Evolutionary conservation across 2,797 vertebrate species (phyloP), one percentile per base, ranked within the genome.

Genomic region (Melanogrammus aeglefinus): DNA sequence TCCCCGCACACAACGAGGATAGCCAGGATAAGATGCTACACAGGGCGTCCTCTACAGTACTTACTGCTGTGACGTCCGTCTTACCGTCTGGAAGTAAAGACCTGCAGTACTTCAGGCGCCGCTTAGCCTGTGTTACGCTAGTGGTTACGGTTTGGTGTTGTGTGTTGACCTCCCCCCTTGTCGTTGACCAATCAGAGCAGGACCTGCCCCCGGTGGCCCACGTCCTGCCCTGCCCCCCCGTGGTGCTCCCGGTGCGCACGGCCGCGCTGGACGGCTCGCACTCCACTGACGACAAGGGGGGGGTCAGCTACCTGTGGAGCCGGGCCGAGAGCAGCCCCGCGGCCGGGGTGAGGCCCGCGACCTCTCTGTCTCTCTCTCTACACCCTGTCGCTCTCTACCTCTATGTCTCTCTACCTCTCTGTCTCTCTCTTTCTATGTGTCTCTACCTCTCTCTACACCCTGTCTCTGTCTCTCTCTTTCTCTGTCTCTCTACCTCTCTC

Each of bases 261-360:
- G 96, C 96, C 0, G 89, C 90, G 41, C 66, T 99, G 74, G 97
- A 99, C 24, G 98, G 98, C 29, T 97, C 97, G 0, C 96, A 87
- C 80, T 98, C 98, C 76, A 94, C 92, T 0, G 98, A 99, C 29
- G 98, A 99, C 87, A 97, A 99, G 78, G 97, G 96, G 4, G 95
- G 95, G 39, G 88, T 96, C 86, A 95, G 91, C 91, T 99, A 95
- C 90, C 77, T 96, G 82, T 99, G 98, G 98, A 96, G 92, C 12
- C 91, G 98, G 72, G 97, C 98, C 0, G 96, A 97, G 35, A 93
- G 84, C 77, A 99, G 98, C 75, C 98, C 98, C 70, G 97, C 97
- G 0, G 97, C 98, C 69, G 98, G 97, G 93, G 98, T 99, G 82
- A 95, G 38, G n/a, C 31, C 33, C 33, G 16, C 35, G 39, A 21